Base-by-base conservation (phyloP, 2,113 vertebrate species). In the Spea bombifrons region DNA sequence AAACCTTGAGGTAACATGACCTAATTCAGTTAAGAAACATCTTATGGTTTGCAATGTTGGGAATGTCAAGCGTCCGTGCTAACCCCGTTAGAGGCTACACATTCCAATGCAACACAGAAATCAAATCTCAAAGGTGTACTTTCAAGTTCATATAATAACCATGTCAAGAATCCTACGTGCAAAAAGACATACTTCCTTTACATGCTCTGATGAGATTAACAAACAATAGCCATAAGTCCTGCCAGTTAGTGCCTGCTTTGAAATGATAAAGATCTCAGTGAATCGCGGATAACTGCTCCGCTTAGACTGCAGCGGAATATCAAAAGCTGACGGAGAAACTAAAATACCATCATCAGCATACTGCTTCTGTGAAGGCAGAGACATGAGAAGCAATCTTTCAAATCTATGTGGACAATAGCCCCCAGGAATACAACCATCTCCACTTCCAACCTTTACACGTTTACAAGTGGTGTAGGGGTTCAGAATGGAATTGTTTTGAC, bases 181-280 rank as follows among this genome's bases (percentile, higher is more conserved):
- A 70, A 63, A 77, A 61, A 77, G 50, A 77, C 66, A 77, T 77
- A 77, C 75, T 77, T 70, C 75, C 55, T 77, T 77, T 77, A 70
- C 75, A 70, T 63, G 75, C 66, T 77, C 66, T 70, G 46, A 77
- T 70, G 75, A 8, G 66, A 77, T 77, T 70, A 77, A 63, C 75
- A 76, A 76, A 76, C 66, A 63, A 77, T 70, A 77, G 75, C 75
- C 66, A 52, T 50, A 63, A 70, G 66, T 77, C 63, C 68, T 77
- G 67, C 67, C 75, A 70, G 75, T 77, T 67, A 63, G 67, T 70
- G 75, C 75, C 75, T 71, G 75, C 66, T 43, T 63, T 43, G 63
- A 44, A 70, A 77, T 77, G 75, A 70, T 77, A 70, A 49, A 57
- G 61, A 76, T 69, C 75, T 69, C 43, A 6, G 48, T 76, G 75